Base-by-base conservation (phyloP, 2,888 invertebrate genomes). In the Drosophila testacea region DNA sequence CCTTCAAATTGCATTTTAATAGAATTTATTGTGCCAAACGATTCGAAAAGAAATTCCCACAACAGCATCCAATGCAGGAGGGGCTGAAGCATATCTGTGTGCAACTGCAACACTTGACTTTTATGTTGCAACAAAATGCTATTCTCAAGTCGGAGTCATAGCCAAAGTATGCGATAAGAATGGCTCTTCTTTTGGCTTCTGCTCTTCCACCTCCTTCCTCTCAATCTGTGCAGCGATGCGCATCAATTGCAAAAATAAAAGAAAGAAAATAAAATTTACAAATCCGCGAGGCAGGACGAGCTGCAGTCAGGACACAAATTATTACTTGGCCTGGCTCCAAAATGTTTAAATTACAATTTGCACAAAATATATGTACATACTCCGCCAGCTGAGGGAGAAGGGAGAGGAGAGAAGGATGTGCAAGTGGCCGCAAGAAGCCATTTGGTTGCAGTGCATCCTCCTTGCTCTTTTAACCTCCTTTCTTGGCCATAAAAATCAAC, bases 281-380 rank as follows among this genome's bases (percentile, higher is more conserved):
- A 74, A 78, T 81, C 73, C 83, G 69, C 46, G 52, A 67, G 66
- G 65, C 77, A 67, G 68, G 69, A 79, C 67, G 69, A 67, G 77
- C 76, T 44, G 73, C 75, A 77, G 65, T 73, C 69, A 57, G 69
- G 69, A 65, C 72, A 82, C 84, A 84, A 89, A 88, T 89, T 88
- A 88, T 89, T 88, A 79, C 83, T 88, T 88, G 88, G 88, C 88
- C 70, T 50, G 51, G 52, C 56, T 78, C 89, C 89, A 89, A 79
- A 88, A 89, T 88, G 84, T 74, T 86, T 89, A 88, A 89, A 88
- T 88, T 89, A 88, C 88, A 88, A 88, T 88, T 89, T 83, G 69
- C 76, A 69, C 66, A 73, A 62, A 63, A 78, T 73, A 64, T 59
- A 66, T 54, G 32, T 38, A 59, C 32, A 41, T 16, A n/a, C 39